These are phyloP conservation scores for Columba janthina DNA, from an alignment of 2,113 vertebrate genomes.

Conservation along the genomic window DNA sequence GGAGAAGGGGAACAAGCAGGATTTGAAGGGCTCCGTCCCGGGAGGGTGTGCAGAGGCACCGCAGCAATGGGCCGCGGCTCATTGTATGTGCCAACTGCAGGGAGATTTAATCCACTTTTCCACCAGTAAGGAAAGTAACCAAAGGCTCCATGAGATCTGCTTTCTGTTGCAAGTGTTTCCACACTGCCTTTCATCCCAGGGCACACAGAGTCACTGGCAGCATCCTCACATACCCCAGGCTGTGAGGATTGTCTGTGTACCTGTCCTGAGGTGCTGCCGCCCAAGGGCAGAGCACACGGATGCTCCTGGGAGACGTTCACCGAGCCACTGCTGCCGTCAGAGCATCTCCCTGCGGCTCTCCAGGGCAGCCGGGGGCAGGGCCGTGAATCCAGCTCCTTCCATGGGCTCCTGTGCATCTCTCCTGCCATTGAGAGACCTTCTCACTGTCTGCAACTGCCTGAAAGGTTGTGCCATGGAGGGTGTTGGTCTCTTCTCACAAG, in stretches of 20 bases:
- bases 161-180: background rate
- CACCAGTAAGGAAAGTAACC: background rate
- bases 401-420: background rate
- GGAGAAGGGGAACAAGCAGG: background rate
- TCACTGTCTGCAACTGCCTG: no score
- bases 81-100: fast-evolving
- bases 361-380: background rate
- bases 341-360: background rate
- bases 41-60: background rate
- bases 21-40: background rate
- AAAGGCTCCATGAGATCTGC: background rate
- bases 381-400: background rate
- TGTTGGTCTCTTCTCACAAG: no score
- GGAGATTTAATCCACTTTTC: background rate
- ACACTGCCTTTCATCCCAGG: fast-evolving
- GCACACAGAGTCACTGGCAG: background rate
- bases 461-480: no score
- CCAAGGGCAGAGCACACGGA: background rate
- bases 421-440: background rate
- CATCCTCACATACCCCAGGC: background rate
- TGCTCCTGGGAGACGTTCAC: background rate
- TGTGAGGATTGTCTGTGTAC: background rate
- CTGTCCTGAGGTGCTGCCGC: background rate
- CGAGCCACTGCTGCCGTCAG: fast-evolving
- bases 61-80: fast-evolving